phyloP scores from a whole-genome alignment of 2,797 vertebrate species.

The Cyclopterus lumpus region DNA sequence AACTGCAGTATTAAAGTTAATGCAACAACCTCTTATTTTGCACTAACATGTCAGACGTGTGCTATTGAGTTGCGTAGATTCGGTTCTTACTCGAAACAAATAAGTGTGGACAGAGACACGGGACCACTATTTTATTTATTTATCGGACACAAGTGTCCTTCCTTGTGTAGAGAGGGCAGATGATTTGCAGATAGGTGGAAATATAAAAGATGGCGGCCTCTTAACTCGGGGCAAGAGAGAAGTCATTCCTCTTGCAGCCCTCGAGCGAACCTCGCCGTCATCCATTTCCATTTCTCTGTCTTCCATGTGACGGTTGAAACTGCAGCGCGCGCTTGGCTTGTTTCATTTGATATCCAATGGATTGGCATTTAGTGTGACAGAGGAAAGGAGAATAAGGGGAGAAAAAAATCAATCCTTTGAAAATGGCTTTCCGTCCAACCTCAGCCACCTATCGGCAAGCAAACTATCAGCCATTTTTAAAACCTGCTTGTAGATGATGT shows the following conservation, averaged over 20 bases:
- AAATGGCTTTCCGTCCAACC: constrained; percentile 45
- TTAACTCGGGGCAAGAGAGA: constrained; percentile 73
- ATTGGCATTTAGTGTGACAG: constrained; percentile 58
- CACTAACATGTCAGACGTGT: no score
- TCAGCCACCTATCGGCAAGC: background rate
- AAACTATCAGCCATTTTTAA: background rate
- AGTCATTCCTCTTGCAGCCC: constrained; percentile 88
- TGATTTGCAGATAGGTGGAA: constrained; percentile 62
- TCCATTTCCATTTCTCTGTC: constrained; percentile 90
- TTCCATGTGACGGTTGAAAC: constrained; percentile 86
- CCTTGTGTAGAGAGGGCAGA: constrained; percentile 39
- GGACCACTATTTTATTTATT: constrained; percentile 15
- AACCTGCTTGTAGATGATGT: background rate
- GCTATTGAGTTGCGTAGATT: no score
- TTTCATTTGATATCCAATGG: constrained; percentile 81
- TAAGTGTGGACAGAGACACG: constrained; percentile 17
- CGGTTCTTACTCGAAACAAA: no score
- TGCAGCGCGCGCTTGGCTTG: constrained; percentile 86
- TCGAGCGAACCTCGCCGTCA: constrained; percentile 85
- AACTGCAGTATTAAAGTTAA: no score
- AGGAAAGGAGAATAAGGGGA: constrained; percentile 50
- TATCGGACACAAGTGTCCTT: constrained; percentile 7
- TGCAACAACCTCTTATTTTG: no score
- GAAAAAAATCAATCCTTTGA: constrained; percentile 51
- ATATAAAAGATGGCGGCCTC: constrained; percentile 68